Percentiles rank a stretch among this genome's conserved stretches.
Conservation (phyloP, 2,113 vertebrate species). For the Sylvilagus bachmani region DNA sequence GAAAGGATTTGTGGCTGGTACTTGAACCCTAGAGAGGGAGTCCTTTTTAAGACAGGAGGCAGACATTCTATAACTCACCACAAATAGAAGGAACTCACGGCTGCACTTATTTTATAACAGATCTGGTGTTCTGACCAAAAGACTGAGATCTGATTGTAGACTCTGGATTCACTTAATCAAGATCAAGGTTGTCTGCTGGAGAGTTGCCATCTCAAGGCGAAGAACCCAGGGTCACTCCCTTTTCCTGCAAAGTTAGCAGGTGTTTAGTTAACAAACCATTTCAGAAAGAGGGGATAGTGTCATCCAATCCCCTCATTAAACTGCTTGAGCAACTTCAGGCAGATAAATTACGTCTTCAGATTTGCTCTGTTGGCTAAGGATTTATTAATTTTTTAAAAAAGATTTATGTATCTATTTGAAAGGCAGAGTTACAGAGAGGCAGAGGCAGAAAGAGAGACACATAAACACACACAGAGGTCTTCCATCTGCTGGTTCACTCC, state of each 20-base stretch:
- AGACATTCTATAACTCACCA: not conserved
- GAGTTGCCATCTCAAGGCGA: not conserved
- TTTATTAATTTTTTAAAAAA: too few species aligned
- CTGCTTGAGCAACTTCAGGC: conserved; percentile 4
- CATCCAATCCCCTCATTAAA: conserved; percentile 54
- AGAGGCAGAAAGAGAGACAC: too few species aligned
- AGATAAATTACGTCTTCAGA: conserved; percentile 42
- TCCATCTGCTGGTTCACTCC: too few species aligned
- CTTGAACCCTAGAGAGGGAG: not conserved
- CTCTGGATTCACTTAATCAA: not conserved
- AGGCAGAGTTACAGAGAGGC: too few species aligned
- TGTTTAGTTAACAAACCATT: conserved; percentile 47
- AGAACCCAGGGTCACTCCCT: not conserved
- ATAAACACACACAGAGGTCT: too few species aligned
- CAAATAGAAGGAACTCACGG: conserved; percentile 1
- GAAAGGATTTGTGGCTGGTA: not conserved
- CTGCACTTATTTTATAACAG: not conserved
- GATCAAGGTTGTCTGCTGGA: not conserved
- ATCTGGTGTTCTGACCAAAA: conserved; percentile 12
- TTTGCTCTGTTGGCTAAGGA: conserved; percentile 25
- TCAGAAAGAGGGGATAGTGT: conserved; percentile 2
- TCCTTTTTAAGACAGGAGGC: not conserved
- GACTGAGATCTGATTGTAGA: not conserved
- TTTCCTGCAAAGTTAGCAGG: not conserved
- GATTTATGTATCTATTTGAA: too few species aligned